phyloP scores from a whole-genome alignment of 2,797 vertebrate species.

The Channallabes apus region DNA sequence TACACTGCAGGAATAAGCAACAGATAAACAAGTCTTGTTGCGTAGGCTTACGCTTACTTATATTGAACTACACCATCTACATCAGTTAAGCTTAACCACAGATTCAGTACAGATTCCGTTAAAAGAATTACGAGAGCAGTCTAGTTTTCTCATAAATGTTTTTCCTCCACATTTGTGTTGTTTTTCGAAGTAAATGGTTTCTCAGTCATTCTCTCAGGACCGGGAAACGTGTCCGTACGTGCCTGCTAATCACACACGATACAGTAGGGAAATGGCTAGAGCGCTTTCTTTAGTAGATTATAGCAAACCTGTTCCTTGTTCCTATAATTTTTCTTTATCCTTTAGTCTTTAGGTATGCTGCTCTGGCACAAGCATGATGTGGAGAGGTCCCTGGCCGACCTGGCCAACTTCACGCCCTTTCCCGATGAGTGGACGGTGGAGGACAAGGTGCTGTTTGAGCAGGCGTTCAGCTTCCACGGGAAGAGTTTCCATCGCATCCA shows the following conservation, averaged over 20 bases:
- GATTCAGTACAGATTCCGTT: neutral
- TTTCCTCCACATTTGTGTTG: neutral
- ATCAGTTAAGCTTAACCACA: neutral
- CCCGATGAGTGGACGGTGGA: conserved; percentile 93
- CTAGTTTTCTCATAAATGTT: neutral
- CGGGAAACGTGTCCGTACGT: neutral
- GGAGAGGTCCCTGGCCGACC: conserved; percentile 87
- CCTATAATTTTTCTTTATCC: neutral
- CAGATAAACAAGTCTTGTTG: neutral
- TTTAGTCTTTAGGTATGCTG: conserved; percentile 89
- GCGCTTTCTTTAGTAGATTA: neutral
- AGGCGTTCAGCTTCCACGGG: conserved; percentile 93
- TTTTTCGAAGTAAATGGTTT: conserved; percentile 1
- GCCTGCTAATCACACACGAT: neutral
- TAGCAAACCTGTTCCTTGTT: neutral
- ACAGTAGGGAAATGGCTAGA: neutral
- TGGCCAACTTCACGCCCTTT: conserved; percentile 93
- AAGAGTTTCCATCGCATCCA: conserved; percentile 95
- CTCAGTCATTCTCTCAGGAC: neutral
- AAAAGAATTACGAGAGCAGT: neutral
- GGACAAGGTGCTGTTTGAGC: conserved; percentile 92
- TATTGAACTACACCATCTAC: neutral
- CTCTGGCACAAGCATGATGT: conserved; percentile 93
- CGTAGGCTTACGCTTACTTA: neutral
- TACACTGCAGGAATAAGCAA: neutral